Conservation (phyloP, 1,140 invertebrate species). For the Lordiphosa clarofinis region DNA sequence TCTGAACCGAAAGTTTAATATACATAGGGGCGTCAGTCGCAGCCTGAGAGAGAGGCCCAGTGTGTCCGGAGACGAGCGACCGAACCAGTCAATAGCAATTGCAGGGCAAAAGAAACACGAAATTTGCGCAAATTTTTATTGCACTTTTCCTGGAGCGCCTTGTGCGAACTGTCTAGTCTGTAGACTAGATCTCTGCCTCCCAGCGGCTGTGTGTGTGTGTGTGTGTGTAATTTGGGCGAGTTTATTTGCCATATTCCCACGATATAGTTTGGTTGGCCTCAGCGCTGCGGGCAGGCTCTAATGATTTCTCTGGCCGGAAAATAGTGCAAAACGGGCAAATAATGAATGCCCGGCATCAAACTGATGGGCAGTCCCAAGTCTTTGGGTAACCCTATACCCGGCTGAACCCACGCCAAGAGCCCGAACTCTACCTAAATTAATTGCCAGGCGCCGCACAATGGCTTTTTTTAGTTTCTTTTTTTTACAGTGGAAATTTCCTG, state of each 20-base stretch:
- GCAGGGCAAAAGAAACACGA: slow-evolving; percentile 74
- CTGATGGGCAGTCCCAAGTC: slow-evolving; percentile 33
- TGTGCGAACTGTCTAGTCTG: slow-evolving; percentile 54
- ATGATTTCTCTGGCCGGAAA: slow-evolving; percentile 68
- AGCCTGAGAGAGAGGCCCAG: not conserved
- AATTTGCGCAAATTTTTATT: slow-evolving; percentile 78
- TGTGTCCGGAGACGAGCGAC: not conserved
- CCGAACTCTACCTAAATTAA: slow-evolving; percentile 57
- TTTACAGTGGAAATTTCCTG: slow-evolving; percentile 44
- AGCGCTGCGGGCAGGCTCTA: slow-evolving; percentile 66
- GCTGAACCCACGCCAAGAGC: slow-evolving; percentile 60
- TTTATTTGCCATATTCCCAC: slow-evolving; percentile 77
- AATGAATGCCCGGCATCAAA: slow-evolving; percentile 65
- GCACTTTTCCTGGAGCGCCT: slow-evolving; percentile 72
- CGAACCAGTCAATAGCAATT: slow-evolving; percentile 66
- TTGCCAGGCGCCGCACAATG: slow-evolving; percentile 74
- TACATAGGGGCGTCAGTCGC: slow-evolving; percentile 64
- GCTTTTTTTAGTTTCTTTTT: slow-evolving; percentile 30
- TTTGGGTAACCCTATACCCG: slow-evolving; percentile 54
- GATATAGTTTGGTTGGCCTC: slow-evolving; percentile 66
- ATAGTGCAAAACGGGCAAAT: slow-evolving; percentile 73
- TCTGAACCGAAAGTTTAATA: slow-evolving; percentile 56
- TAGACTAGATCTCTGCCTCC: slow-evolving; percentile 17
- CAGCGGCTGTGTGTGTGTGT: slow-evolving; percentile 3
- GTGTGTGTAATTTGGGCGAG: slow-evolving; percentile 64